These are phyloP conservation scores for Pangasianodon gigas DNA, from an alignment of 2,113 vertebrate species.

Conservation along the genomic window DNA sequence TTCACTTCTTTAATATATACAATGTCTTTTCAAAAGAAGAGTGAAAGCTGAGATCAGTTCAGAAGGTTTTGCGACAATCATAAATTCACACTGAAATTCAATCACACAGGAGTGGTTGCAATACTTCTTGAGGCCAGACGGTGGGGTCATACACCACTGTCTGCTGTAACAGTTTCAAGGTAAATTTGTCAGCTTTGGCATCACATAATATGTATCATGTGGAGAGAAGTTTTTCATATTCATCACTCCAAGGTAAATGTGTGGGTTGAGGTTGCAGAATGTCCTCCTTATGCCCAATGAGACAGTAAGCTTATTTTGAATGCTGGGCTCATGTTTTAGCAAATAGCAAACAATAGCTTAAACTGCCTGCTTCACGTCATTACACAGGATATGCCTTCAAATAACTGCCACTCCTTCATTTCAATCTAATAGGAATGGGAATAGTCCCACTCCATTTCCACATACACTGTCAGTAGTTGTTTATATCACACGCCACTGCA, in stretches of 20 bases:
- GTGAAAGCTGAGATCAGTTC: conserved; percentile 14
- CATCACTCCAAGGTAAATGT: conserved; percentile 23
- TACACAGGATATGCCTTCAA: conserved; percentile 6
- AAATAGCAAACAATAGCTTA: conserved; percentile 37
- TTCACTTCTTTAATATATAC: not conserved
- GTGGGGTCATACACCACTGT: conserved; percentile 39
- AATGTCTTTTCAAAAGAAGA: conserved; percentile 15
- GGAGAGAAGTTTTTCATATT: not conserved
- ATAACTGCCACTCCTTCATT: conserved; percentile 17
- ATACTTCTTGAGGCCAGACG: conserved; percentile 43
- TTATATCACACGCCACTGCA: conserved; percentile 97
- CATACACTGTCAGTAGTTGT: conserved; percentile 19
- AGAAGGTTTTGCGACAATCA: not conserved
- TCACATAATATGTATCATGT: conserved; percentile 11
- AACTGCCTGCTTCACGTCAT: conserved; percentile 8
- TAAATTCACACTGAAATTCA: not conserved
- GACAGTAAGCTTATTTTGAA: conserved; percentile 33
- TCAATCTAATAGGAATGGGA: conserved; percentile 22
- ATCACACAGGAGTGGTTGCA: conserved; percentile 11
- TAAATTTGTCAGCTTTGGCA: conserved; percentile 45
- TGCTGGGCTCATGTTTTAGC: conserved; percentile 34
- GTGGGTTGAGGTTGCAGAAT: conserved; percentile 16
- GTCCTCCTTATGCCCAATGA: not conserved
- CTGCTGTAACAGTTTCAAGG: conserved; percentile 3
- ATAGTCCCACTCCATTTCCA: conserved; percentile 1